Conservation (phyloP, 53 echinoderm and acorn worm genomes). For the Luidia sarsii region DNA sequence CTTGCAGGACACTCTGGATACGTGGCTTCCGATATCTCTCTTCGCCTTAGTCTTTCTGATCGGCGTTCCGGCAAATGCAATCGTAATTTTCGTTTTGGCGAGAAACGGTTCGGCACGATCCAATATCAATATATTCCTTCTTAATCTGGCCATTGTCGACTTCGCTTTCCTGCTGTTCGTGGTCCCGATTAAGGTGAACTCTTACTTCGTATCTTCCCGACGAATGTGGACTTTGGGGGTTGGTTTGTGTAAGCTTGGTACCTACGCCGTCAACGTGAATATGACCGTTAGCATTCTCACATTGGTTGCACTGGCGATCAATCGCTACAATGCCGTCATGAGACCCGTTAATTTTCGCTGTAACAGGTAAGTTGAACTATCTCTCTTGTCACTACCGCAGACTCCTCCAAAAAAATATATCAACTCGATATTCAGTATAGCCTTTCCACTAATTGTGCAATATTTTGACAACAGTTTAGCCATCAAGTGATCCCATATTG, state of each 20-base stretch:
- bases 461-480: too few relatives aligned
- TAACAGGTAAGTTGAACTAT: conserved; percentile 68
- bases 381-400: too few relatives aligned
- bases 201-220: conserved; percentile 25
- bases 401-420: too few relatives aligned
- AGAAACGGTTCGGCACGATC: conserved; percentile 57
- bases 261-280: conserved; percentile 65
- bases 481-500: too few relatives aligned
- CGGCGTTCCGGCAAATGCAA: conserved; percentile 73
- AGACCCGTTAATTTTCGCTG: conserved; percentile 74
- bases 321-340: conserved; percentile 90
- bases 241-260: conserved; percentile 58
- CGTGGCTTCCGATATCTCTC: conserved; percentile 58
- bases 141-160: conserved; percentile 79
- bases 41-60: conserved; percentile 60
- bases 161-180: conserved; percentile 64
- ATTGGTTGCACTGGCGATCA: conserved; percentile 76
- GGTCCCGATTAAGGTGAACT: conserved; percentile 60
- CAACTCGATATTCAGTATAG: too few relatives aligned
- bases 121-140: conserved; percentile 75
- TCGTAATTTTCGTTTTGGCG: conserved; percentile 78
- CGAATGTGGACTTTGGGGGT: conserved; percentile 33
- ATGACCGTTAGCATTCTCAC: conserved; percentile 84
- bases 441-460: too few relatives aligned
- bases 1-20: neutral